Base-by-base conservation (phyloP, 2,888 invertebrate species). In the Dolichomitus sp. region DNA sequence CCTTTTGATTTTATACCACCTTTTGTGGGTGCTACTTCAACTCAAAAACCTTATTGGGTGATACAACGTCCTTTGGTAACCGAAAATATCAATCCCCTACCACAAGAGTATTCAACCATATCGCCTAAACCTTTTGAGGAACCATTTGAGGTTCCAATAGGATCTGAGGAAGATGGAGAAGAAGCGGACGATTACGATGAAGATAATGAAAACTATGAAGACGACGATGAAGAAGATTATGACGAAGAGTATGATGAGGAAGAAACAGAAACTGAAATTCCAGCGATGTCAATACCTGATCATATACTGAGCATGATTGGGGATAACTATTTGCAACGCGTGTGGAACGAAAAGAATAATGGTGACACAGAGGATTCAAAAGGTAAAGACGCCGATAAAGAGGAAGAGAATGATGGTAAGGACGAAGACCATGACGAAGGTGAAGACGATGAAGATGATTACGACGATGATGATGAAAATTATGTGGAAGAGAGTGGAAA, bases 401-500 rank as follows among this genome's bases (percentile, higher is more conserved):
- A 40, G 17, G 19, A 33, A 14, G 30, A 17, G 9, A 19, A 7
- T 6, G 52, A 19, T 7, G 19, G 37, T 19, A 4, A 11, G 4
- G 33, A 48, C 19, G 48, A 66, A 2, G 33, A 66, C 17, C 2
- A 66, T 33, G 33, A 66, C 14, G 17, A 48, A 4, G 33, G 19
- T 17, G 17, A 50, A 11, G 11, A 42, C 27, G 48, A 27, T n/a
- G 66, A 66, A 6, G 65, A 45, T 27, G 27, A 1, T 23, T 23
- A 65, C 1, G 37, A 37, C 27, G 63, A 45, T 12, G 40, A 52
- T 14, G 30, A 42, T 12, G 65, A 74, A 0, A 42, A 74, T 65
- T 37, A 65, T 30, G 17, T 23, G 4, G 65, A 54, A 9, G 54
- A 65, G 7, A 61, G 48, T 17, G 59, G 48, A 33, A 33, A 72